Conservation (phyloP, 1,140 invertebrate species). For the Aculops lycopersici region DNA sequence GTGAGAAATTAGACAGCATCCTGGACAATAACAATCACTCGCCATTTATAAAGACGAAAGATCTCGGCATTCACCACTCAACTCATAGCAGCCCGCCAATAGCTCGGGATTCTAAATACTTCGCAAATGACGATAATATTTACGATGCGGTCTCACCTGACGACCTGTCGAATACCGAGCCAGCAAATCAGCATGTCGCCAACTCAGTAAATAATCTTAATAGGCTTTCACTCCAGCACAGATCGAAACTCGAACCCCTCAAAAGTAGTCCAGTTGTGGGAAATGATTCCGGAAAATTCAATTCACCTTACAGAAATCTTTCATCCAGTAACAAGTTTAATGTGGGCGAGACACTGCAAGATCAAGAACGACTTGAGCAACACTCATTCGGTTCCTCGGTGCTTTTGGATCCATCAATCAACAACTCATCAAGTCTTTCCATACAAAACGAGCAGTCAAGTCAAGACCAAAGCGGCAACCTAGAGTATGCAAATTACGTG, state of each 20-base stretch:
- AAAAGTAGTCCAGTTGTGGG: neutral
- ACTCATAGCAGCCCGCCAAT: neutral
- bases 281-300: neutral
- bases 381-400: neutral
- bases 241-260: neutral
- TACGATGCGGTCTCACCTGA: conserved; percentile 13
- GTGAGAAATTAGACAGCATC: neutral
- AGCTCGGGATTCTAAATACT: conserved; percentile 1
- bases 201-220: neutral
- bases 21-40: neutral
- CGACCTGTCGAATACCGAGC: neutral
- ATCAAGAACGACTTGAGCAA: neutral
- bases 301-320: neutral
- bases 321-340: neutral
- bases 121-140: conserved; percentile 9
- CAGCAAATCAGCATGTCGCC: neutral
- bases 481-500: conserved; percentile 31
- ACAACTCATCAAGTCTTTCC: neutral
- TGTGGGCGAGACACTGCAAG: neutral
- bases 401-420: neutral
- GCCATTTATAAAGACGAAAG: neutral
- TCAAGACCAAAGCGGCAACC: no score
- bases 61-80: neutral
- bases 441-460: neutral
- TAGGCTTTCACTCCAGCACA: neutral